These are phyloP conservation scores for Fukomys damarensis DNA, from an alignment of 2,113 vertebrate species.

Conservation along the genomic window DNA sequence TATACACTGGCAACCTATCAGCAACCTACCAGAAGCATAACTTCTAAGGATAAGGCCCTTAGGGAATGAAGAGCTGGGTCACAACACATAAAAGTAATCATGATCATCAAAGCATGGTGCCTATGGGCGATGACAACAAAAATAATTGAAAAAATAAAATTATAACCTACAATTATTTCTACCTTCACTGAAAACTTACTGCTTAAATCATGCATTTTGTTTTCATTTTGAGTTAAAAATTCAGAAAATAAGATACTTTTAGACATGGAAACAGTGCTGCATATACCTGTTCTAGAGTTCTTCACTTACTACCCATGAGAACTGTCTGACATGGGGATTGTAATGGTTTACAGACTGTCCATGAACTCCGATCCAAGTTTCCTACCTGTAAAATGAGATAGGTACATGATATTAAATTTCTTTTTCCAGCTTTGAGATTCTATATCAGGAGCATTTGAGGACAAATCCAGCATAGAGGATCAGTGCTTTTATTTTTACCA, in stretches of 20 bases:
- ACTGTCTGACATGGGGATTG: background rate
- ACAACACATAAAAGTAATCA: background rate
- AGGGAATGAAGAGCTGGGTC: background rate
- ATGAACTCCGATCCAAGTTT: background rate
- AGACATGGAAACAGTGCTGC: background rate
- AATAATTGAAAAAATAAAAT: background rate
- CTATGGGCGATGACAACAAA: background rate
- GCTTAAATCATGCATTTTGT: background rate
- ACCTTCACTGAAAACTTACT: background rate
- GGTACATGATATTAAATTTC: background rate
- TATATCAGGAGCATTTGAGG: background rate
- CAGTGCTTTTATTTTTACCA: constrained; percentile 11
- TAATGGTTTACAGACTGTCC: background rate
- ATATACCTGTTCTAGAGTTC: background rate
- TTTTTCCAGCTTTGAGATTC: background rate
- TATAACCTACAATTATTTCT: background rate
- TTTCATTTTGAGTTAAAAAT: background rate
- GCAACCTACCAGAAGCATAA: no score
- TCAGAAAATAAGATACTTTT: background rate
- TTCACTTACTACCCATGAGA: background rate
- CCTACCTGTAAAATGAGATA: background rate
- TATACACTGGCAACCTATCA: background rate
- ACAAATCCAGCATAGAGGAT: background rate
- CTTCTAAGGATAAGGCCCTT: background rate
- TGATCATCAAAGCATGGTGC: background rate